These are phyloP conservation scores for Pseudorasbora parva DNA, from an alignment of 2,113 vertebrate species.

Conservation along the genomic window DNA sequence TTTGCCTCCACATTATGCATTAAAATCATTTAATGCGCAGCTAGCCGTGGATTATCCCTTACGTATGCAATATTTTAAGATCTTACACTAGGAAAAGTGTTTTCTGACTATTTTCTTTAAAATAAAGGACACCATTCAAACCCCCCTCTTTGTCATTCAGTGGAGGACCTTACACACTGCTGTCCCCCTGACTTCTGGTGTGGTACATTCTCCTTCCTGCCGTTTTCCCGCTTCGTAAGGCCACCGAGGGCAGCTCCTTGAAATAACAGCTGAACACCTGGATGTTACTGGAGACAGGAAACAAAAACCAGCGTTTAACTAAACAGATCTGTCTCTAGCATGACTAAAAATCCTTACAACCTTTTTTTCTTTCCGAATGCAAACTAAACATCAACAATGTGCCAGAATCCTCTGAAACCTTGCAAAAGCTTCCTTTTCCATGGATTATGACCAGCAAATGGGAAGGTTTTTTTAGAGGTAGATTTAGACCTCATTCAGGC, in stretches of 20 bases:
- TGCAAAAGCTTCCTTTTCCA: slow-evolving; percentile 22
- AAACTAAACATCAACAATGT: background rate
- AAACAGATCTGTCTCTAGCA: background rate
- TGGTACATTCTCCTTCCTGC: slow-evolving; percentile 95
- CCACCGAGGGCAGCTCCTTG: slow-evolving; percentile 95
- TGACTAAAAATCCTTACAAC: background rate
- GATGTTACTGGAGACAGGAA: slow-evolving; percentile 84
- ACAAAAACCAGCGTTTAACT: background rate
- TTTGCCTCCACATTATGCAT: no score
- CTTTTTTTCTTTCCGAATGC: background rate
- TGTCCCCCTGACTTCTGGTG: slow-evolving; percentile 96
- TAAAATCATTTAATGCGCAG: no score
- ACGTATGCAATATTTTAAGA: background rate
- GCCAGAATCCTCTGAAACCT: slow-evolving; percentile 1
- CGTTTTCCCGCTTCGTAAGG: slow-evolving; percentile 94
- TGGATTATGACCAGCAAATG: slow-evolving; percentile 2
- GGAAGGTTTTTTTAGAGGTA: background rate
- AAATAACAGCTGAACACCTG: slow-evolving; percentile 98
- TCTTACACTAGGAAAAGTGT: background rate
- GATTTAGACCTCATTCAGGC: background rate
- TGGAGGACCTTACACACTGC: slow-evolving; percentile 89
- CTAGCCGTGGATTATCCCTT: no score
- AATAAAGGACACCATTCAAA: slow-evolving; percentile 1
- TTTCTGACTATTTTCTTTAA: slow-evolving; percentile 11
- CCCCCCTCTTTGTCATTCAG: slow-evolving; percentile 34